phyloP scores from a whole-genome alignment of 1,140 invertebrate species.

The Radopholus similis region DNA sequence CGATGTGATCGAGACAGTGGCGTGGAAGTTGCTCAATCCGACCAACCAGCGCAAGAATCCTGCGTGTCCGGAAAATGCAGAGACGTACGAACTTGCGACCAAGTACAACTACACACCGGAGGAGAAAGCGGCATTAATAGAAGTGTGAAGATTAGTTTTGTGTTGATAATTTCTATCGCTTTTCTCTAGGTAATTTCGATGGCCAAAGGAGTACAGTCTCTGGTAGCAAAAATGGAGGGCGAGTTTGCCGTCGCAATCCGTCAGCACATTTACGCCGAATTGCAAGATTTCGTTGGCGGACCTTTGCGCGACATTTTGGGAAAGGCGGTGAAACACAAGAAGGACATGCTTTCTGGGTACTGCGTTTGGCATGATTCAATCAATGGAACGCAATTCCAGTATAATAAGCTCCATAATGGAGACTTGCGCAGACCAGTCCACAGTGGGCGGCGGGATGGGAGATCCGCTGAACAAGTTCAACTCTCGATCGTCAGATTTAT shows the following conservation, averaged over 20 bases:
- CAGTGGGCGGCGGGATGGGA: neutral
- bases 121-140: slow-evolving; percentile 93
- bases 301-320: slow-evolving; percentile 82
- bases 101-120: slow-evolving; percentile 94
- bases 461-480: slow-evolving; percentile 25
- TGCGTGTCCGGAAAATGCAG: slow-evolving; percentile 87
- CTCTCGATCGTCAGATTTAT: slow-evolving; percentile 33
- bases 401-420: slow-evolving; percentile 50
- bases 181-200: slow-evolving; percentile 75
- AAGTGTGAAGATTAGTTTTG: slow-evolving; percentile 62
- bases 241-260: slow-evolving; percentile 93
- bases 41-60: slow-evolving; percentile 95
- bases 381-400: neutral
- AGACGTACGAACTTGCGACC: slow-evolving; percentile 97
- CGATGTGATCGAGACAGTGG: slow-evolving; percentile 84
- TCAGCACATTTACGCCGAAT: slow-evolving; percentile 86
- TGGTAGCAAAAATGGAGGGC: slow-evolving; percentile 95
- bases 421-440: slow-evolving; percentile 37
- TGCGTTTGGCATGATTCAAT: slow-evolving; percentile 61
- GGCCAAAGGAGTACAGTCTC: slow-evolving; percentile 95
- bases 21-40: slow-evolving; percentile 93
- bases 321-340: slow-evolving; percentile 96
- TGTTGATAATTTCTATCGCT: slow-evolving; percentile 60
- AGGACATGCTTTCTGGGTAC: slow-evolving; percentile 80
- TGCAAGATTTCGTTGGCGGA: slow-evolving; percentile 95